Base-by-base conservation (phyloP, 2,797 vertebrate species). In the Trachurus trachurus region DNA sequence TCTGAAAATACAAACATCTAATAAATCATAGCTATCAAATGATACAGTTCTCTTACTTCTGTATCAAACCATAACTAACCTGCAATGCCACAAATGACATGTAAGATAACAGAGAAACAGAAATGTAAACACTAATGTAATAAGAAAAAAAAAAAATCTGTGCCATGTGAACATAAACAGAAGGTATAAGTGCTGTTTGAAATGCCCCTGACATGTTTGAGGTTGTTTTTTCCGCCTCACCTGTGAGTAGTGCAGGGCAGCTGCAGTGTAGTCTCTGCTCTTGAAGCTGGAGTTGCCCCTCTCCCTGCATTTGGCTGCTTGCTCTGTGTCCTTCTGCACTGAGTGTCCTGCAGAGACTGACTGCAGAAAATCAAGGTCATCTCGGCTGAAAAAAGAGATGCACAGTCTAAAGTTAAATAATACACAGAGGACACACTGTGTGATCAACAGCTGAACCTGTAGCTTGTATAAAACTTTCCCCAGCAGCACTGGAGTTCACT, bases 271-370 rank as follows among this genome's bases (percentile, higher is more conserved):
- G 74, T 96, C 91, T 81, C 91, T 94, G 31, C 37, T 62, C 73
- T 91, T 95, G 87, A 98, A 98, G 62, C 90, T 91, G 31, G 64
- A 76, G 89, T 98, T 98, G 5, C 97, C 97, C 61, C 85, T 88
- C 83, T 96, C 93, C 64, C 96, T 96, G 90, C 92, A 95, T 83
- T 78, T 90, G 37, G 88, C 84, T 34, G 94, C 94, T 79, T 87
- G 71, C 1, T 64, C 69, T 0, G 90, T 49, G 65, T 96, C 94
- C 84, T 98, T 98, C 66, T 81, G 87, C 16, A 94, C 86, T 0
- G 74, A 78, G 39, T 76, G 69, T 70, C 62, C 77, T 40, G 77
- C 72, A 62, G 94, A 94, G 56, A 97, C 84, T 6, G 53, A 87
- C 58, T 88, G 80, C 71, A 97, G 59, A 57, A 92, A 74, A 13